phyloP scores from a whole-genome alignment of 2,113 vertebrate species.

The Chauna torquata region DNA sequence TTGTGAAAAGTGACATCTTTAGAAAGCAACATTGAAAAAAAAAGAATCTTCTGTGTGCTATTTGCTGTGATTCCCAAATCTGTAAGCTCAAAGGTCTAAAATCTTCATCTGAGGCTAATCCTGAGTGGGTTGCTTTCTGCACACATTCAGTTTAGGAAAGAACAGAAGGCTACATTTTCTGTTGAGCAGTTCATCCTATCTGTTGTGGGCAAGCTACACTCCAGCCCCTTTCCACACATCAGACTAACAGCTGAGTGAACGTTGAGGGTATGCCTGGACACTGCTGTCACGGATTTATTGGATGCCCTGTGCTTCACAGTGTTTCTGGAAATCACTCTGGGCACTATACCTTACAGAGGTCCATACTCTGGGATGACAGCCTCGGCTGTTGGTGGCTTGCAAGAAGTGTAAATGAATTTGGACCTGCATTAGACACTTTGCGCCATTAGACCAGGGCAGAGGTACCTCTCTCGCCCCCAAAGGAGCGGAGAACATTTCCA shows the following conservation, averaged over 20 bases:
- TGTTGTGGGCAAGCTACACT: background rate
- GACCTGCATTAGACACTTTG: background rate
- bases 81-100: background rate
- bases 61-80: background rate
- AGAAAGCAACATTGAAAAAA: background rate
- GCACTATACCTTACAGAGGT: background rate
- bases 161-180: background rate
- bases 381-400: rapidly evolving
- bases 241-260: background rate
- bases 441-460: background rate
- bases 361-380: background rate
- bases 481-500: background rate
- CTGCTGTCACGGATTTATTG: background rate
- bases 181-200: background rate
- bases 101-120: background rate
- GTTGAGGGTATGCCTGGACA: background rate
- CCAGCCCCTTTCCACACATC: background rate
- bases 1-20: background rate
- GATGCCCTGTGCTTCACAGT: background rate
- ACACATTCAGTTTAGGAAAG: background rate
- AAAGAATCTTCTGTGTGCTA: background rate
- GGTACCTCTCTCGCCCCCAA: background rate
- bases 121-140: background rate
- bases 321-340: background rate
- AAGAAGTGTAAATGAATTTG: background rate